Evolutionary conservation across 2,888 invertebrate species (phyloP).

Genomic region (Cantharis nigra): DNA sequence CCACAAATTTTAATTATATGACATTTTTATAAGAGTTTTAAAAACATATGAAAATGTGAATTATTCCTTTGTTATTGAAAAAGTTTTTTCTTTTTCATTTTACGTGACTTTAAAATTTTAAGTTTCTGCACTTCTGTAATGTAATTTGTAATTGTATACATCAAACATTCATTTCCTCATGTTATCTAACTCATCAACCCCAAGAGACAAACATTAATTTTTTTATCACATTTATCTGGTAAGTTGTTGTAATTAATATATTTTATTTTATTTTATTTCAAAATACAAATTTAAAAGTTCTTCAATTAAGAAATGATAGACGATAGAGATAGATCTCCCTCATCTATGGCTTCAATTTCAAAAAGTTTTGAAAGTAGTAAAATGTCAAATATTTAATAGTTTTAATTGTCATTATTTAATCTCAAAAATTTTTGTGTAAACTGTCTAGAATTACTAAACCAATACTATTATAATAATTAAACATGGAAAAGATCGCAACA

Average conservation of each 20-base stretch:
- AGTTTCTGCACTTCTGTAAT: too few relatives aligned
- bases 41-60: background rate
- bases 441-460: conserved; percentile 13
- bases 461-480: conserved; percentile 8
- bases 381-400: conserved; percentile 2
- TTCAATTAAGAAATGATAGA: too few relatives aligned
- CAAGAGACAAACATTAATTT: too few relatives aligned
- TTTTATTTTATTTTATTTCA: too few relatives aligned
- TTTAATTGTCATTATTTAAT: conserved; percentile 10
- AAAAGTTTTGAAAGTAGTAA: background rate
- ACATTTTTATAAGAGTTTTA: conserved; percentile 2
- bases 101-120: too few relatives aligned
- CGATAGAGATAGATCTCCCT: too few relatives aligned
- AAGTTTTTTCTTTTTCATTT: background rate
- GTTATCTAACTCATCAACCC: too few relatives aligned
- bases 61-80: background rate
- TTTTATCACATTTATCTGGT: background rate
- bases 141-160: too few relatives aligned
- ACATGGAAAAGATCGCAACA: conserved; percentile 56
- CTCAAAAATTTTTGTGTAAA: conserved; percentile 20
- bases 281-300: too few relatives aligned
- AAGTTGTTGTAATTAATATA: background rate
- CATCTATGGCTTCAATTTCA: background rate
- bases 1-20: conserved; percentile 14
- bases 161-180: too few relatives aligned